phyloP scores from a whole-genome alignment of 1,140 invertebrate genomes.

The Drosophila ogumai region DNA sequence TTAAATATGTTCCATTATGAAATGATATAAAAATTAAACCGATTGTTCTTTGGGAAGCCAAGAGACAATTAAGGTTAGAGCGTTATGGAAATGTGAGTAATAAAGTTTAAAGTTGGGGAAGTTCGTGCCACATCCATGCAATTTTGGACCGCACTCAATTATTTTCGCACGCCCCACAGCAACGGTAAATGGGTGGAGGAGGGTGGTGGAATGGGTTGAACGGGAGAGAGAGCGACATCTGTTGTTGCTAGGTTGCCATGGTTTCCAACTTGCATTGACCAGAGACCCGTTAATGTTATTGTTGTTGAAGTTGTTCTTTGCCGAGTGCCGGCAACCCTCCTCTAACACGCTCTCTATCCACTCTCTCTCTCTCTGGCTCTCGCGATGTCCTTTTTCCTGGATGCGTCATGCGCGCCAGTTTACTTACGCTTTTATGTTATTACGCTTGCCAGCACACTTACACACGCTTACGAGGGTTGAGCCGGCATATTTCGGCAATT shows the following conservation, averaged over 20 bases:
- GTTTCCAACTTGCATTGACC: constrained; percentile 68
- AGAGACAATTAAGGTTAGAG: neutral
- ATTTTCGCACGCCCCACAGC: constrained; percentile 45
- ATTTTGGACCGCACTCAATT: constrained; percentile 41
- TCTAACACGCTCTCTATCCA: constrained; percentile 3
- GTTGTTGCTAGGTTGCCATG: constrained; percentile 61
- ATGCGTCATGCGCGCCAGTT: constrained; percentile 77
- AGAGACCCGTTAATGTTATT: constrained; percentile 50
- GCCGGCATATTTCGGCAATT: constrained; percentile 67
- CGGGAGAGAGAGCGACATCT: constrained; percentile 5
- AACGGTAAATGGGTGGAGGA: neutral
- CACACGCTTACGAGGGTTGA: constrained; percentile 12
- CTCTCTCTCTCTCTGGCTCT: neutral
- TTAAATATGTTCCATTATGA: neutral
- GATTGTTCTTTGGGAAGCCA: neutral
- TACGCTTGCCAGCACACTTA: constrained; percentile 24
- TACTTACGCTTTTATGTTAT: constrained; percentile 71
- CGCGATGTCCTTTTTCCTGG: constrained; percentile 65
- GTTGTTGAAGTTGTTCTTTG: constrained; percentile 42
- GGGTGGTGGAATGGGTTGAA: neutral
- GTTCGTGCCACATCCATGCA: constrained; percentile 13
- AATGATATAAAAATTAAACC: neutral
- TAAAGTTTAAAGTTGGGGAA: constrained; percentile 5
- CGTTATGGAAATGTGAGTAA: neutral
- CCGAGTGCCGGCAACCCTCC: constrained; percentile 63